phyloP scores from a whole-genome alignment of 2,888 invertebrate genomes.

The Ommatoiulus sabulosus region DNA sequence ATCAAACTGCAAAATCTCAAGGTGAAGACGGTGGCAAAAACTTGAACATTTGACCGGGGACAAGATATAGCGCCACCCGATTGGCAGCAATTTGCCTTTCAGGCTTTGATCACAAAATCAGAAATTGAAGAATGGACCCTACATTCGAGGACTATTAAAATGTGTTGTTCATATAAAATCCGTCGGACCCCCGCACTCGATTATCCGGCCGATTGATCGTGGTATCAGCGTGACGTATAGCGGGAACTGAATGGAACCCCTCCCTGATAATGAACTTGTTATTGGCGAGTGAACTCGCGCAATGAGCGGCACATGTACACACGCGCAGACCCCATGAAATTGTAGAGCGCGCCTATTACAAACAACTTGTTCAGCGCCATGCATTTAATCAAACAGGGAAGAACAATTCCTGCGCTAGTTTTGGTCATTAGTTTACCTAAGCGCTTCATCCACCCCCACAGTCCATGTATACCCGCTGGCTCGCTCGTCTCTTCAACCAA shows the following conservation, averaged over 20 bases:
- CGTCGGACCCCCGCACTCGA: background rate
- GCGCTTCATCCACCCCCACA: background rate
- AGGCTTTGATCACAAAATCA: too few relatives aligned
- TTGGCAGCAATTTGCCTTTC: too few relatives aligned
- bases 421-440: background rate
- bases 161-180: too few relatives aligned
- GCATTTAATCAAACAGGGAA: conserved; percentile 34
- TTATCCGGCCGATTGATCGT: background rate
- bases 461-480: background rate
- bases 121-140: too few relatives aligned
- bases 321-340: background rate
- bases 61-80: too few relatives aligned
- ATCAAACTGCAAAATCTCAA: too few relatives aligned
- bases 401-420: background rate
- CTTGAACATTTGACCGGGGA: too few relatives aligned
- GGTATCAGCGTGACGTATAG: background rate
- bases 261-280: conserved; percentile 20
- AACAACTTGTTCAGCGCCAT: conserved; percentile 25
- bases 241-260: background rate
- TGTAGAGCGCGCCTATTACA: background rate
- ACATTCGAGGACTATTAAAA: too few relatives aligned
- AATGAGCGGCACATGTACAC: background rate
- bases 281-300: background rate
- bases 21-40: background rate
- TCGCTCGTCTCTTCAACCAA: background rate